Evolutionary conservation across 2,113 vertebrate genomes (phyloP).

Genomic region (Perca fluviatilis): DNA sequence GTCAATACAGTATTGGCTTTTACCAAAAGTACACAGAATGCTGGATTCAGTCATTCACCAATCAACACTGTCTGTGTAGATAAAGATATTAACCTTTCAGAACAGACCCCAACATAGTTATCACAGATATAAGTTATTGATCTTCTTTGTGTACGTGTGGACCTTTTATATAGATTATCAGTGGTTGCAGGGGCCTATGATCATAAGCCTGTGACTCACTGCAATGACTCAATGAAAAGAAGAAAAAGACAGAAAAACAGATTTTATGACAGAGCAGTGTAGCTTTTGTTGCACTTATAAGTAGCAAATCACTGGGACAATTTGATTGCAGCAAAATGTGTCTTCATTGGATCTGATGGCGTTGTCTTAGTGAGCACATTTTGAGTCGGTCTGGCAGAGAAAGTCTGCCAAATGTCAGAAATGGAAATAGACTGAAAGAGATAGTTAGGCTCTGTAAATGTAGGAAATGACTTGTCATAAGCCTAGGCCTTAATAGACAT

Average conservation of each 20-base stretch:
- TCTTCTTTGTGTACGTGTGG: neutral
- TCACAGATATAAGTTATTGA: neutral
- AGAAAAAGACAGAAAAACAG: slow-evolving; percentile 13
- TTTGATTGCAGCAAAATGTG: slow-evolving; percentile 4
- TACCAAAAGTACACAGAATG: slow-evolving; percentile 3
- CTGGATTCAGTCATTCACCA: slow-evolving; percentile 15
- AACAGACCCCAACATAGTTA: neutral
- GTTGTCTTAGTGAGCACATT: slow-evolving; percentile 31
- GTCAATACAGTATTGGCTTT: slow-evolving; percentile 4
- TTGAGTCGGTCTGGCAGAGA: neutral
- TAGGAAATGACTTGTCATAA: slow-evolving; percentile 3
- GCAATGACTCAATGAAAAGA: neutral
- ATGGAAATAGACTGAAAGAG: slow-evolving; percentile 30
- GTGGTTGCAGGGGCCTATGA: neutral
- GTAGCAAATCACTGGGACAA: slow-evolving; percentile 4
- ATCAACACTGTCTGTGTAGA: slow-evolving; percentile 14
- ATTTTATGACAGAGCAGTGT: neutral
- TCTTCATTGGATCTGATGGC: slow-evolving; percentile 1
- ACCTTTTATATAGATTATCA: slow-evolving; percentile 33
- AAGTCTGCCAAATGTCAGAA: slow-evolving; percentile 33
- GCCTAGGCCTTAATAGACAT: slow-evolving; percentile 4
- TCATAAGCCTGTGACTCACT: neutral
- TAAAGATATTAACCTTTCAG: slow-evolving; percentile 34
- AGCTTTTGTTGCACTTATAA: neutral
- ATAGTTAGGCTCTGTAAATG: slow-evolving; percentile 9